Percentiles rank a stretch among this genome's conserved stretches.
Conservation (phyloP, 2,113 vertebrate genomes). For the Maccullochella peelii region DNA sequence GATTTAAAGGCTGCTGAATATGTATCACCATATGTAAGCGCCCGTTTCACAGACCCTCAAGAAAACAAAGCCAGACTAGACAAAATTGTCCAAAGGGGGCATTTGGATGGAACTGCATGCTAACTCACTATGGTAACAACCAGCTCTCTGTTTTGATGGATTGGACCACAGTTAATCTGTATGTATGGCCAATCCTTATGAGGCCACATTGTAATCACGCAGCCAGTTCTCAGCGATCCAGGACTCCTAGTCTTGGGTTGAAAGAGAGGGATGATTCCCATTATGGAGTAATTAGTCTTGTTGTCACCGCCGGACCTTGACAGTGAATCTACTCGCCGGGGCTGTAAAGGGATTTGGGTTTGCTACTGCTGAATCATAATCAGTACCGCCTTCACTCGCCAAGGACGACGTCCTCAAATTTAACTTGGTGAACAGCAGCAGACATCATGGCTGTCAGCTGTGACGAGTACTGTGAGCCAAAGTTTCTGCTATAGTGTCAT, state of each 20-base stretch:
- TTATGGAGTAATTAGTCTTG: slow-evolving; percentile 82
- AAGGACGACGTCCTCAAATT: slow-evolving; percentile 52
- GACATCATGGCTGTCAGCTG: slow-evolving; percentile 9
- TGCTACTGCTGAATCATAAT: slow-evolving; percentile 73
- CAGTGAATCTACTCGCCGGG: slow-evolving; percentile 72
- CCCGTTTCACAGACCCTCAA: slow-evolving; percentile 34
- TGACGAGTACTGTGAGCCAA: neutral
- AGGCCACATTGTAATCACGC: slow-evolving; percentile 70
- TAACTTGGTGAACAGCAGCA: slow-evolving; percentile 39
- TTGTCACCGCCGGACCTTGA: slow-evolving; percentile 79
- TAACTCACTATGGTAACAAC: slow-evolving; percentile 46
- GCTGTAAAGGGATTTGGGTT: slow-evolving; percentile 73
- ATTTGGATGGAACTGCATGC: slow-evolving; percentile 40
- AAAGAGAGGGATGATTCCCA: slow-evolving; percentile 79
- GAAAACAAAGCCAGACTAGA: slow-evolving; percentile 59
- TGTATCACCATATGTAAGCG: slow-evolving; percentile 48
- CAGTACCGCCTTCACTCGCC: slow-evolving; percentile 49
- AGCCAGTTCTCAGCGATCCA: slow-evolving; percentile 57
- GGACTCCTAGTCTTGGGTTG: slow-evolving; percentile 59
- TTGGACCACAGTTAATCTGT: slow-evolving; percentile 71
- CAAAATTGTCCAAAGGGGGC: slow-evolving; percentile 47
- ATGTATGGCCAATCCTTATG: slow-evolving; percentile 65
- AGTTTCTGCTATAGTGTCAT: slow-evolving; percentile 1
- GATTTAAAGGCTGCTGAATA: slow-evolving; percentile 61
- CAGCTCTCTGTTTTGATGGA: slow-evolving; percentile 55